Evolutionary conservation across 2,888 invertebrate species (phyloP), one percentile per base, ranked within the genome.

Genomic region (Rhamnusium bicolor): DNA sequence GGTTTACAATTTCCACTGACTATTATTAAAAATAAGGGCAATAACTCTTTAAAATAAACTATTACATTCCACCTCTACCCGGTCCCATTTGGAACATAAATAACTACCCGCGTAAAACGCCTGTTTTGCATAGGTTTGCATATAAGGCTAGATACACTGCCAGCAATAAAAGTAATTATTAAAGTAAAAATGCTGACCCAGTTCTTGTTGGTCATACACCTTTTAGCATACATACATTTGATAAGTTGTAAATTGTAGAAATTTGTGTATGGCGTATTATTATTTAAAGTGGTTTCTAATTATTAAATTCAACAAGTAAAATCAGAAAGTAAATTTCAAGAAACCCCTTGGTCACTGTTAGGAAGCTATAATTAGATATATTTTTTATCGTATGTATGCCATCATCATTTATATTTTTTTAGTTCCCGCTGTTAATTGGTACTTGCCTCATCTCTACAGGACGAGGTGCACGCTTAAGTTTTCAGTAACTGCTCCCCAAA

Each of bases 171-270:
- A 21, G 21, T 29, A 32, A 49, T 61, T 49, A 61, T 24, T 61
- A 61, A 19, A 61, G 21, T 40, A 40, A 61, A 69, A 60, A 60
- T 69, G 61, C 51, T 61, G 69, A 69, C 69, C 69, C 53, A 61
- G 61, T 69, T 69, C 21, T 19, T 12, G 6, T 46, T 65, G 70
- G 70, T 70, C 70, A 62, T 63, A 63, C 62, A 70, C 70, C 70
- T 70, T 70, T 70, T 46, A 54, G 49, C 19, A 53, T 54, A 16
- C 29, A 29, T 69, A 47, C 16, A 32, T 54, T 51, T 32, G 27
- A 49, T 49, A 21, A 65, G 29, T 21, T 49, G 49, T 12, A 47
- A 46, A 18, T 46, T 65, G n/a, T 40, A 40, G 40, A 40, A 40
- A 40, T 40, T 40, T 40, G 40, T 40, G 40, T 12, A 12, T 1